Evolutionary conservation across 2,797 vertebrate genomes (phyloP).

Genomic region (Emys orbicularis): DNA sequence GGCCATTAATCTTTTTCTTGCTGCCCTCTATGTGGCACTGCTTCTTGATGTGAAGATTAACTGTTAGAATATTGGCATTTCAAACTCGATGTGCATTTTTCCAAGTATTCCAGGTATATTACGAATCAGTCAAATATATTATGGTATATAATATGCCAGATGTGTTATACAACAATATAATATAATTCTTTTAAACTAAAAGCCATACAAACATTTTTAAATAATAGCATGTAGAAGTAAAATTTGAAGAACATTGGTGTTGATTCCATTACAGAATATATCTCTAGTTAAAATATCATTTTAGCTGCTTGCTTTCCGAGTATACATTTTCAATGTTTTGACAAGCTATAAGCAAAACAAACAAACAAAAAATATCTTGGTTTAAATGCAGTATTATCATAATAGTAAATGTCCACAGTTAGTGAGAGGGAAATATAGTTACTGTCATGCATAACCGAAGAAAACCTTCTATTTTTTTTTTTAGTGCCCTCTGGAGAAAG

Average conservation of each 20-base stretch:
- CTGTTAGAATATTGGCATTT: background rate
- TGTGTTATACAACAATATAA: background rate
- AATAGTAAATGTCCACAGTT: background rate
- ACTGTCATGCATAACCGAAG: background rate
- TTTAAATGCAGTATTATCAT: background rate
- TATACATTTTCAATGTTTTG: background rate
- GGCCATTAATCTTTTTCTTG: background rate
- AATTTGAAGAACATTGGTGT: background rate
- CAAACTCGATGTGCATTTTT: background rate
- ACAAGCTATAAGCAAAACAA: background rate
- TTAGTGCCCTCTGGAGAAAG: background rate
- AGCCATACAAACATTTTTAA: background rate
- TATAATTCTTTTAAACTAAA: background rate
- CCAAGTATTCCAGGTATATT: background rate
- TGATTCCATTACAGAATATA: background rate
- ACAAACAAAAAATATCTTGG: background rate
- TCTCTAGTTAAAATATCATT: background rate
- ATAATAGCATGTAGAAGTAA: background rate
- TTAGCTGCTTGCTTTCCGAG: background rate
- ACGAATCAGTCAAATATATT: background rate
- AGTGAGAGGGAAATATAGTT: background rate
- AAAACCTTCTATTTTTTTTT: background rate
- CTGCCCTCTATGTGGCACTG: accelerated
- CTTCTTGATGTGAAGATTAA: background rate
- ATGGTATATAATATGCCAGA: background rate